These are phyloP conservation scores for Drosophila pruinosa DNA, from an alignment of 1,140 invertebrate genomes.

Conservation along the genomic window DNA sequence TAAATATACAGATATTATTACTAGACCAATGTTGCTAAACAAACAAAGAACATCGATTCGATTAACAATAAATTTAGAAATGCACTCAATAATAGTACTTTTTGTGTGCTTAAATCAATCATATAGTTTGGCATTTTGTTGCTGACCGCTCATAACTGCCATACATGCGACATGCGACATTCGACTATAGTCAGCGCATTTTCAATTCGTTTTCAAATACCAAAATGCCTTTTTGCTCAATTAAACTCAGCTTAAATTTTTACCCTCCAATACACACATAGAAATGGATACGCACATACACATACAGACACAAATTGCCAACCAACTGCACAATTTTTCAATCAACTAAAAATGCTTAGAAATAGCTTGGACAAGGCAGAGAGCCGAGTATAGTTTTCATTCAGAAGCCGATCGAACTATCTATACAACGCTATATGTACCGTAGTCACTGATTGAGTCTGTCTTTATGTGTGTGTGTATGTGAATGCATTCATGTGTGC, in stretches of 20 bases:
- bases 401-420: slow-evolving; percentile 55
- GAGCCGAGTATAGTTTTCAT: slow-evolving; percentile 54
- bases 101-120: neutral
- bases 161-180: neutral
- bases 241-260: slow-evolving; percentile 72
- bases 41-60: no score
- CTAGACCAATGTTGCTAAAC: no score
- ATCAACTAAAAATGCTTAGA: slow-evolving; percentile 80
- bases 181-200: slow-evolving; percentile 49
- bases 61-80: no score
- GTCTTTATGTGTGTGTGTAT: slow-evolving; percentile 15
- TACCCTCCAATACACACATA: neutral
- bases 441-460: slow-evolving; percentile 58
- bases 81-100: no score
- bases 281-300: neutral
- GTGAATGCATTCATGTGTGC: slow-evolving; percentile 19
- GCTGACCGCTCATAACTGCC: no score
- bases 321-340: slow-evolving; percentile 78
- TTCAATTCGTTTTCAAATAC: slow-evolving; percentile 33
- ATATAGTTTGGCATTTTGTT: neutral
- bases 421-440: slow-evolving; percentile 52
- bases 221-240: slow-evolving; percentile 52
- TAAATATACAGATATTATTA: no score
- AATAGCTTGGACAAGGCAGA: slow-evolving; percentile 33
- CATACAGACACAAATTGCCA: slow-evolving; percentile 52